Evolutionary conservation across 2,797 vertebrate genomes (phyloP), one percentile per base, ranked within the genome.

Genomic region (Ctenosaura bakeri): DNA sequence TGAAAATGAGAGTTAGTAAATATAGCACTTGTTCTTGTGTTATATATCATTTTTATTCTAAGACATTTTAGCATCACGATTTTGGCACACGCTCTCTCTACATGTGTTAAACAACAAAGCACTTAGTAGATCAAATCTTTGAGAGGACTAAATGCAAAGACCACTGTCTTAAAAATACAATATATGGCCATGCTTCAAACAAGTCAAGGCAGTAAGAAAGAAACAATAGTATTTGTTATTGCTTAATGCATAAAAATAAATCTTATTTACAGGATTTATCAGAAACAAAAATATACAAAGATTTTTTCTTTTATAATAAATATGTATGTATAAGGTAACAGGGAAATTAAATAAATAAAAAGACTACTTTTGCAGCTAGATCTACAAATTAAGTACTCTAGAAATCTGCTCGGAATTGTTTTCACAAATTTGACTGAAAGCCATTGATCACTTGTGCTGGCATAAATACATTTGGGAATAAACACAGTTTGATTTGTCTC

Each of bases 291-390:
- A 78, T 69, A 93, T 0, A 13, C 54, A 92, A 89, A 78, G 86
- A 52, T 18, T 78, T 86, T 89, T 85, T 81, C 20, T 90, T 88
- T 93, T 69, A 52, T 88, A 96, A 97, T 96, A 97, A 97, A 97
- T 96, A 90, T 56, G 97, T 59, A 90, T 8, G 26, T 82, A 88
- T 86, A 88, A 52, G 80, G 42, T 83, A 94, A 93, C 2, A 91
- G 2, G 74, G 88, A 14, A 56, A 89, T 16, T 81, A 88, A 92
- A 84, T 91, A 91, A 93, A 90, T 81, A 85, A 64, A 54, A 91
- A 82, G 69, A 90, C 9, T 86, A 59, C 42, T 90, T 90, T 92
- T 91, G 83, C 0, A 0, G 89, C 91, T 90, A 90, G 84, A 89
- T 69, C 59, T 91, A 76, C 32, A 92, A n/a, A 20, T 93, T 35